Evolutionary conservation across 1,140 invertebrate genomes (phyloP).

Genomic region (Delia radicum): DNA sequence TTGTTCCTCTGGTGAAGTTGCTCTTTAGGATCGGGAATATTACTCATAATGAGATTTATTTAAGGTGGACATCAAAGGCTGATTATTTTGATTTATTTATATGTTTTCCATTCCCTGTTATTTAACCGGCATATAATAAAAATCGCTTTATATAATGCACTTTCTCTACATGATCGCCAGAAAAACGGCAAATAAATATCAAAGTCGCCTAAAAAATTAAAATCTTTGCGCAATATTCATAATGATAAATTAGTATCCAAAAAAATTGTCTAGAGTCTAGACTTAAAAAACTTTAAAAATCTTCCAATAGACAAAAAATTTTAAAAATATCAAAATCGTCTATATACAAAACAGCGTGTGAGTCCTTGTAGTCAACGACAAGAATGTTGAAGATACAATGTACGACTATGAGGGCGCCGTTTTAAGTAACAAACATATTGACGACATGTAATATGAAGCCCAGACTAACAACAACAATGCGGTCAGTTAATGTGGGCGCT

Average conservation of each 20-base stretch:
- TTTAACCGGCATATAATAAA: too few relatives aligned
- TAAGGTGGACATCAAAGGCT: too few relatives aligned
- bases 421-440: not conserved
- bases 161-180: too few relatives aligned
- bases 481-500: not conserved
- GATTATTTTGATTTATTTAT: too few relatives aligned
- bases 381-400: not conserved
- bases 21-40: too few relatives aligned
- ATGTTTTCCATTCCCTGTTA: too few relatives aligned
- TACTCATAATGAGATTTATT: too few relatives aligned
- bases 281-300: not conserved
- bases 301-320: not conserved
- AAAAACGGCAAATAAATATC: too few relatives aligned
- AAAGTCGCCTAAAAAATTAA: not conserved
- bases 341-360: not conserved
- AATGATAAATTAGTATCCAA: not conserved
- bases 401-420: not conserved
- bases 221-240: not conserved
- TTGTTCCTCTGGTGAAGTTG: too few relatives aligned
- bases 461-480: not conserved
- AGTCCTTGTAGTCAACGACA: not conserved
- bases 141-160: too few relatives aligned
- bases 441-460: conserved; percentile 1
- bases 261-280: not conserved
- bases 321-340: not conserved